Conservation (phyloP, 2,113 vertebrate genomes). For the Bubo scandiacus region DNA sequence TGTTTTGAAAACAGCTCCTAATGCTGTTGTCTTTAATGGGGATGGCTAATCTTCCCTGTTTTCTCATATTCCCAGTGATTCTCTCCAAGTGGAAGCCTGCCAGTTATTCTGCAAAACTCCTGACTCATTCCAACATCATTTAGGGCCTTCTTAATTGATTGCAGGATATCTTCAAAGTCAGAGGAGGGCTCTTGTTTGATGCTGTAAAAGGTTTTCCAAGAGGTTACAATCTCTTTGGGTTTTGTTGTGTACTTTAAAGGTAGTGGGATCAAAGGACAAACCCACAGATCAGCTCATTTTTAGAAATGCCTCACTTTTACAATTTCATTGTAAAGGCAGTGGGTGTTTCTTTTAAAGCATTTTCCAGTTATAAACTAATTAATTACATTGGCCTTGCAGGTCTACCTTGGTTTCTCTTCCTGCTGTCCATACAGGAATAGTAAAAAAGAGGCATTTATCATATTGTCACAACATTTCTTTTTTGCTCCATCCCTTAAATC, state of each 20-base stretch:
- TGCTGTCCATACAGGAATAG: background rate
- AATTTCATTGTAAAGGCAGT: background rate
- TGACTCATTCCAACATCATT: constrained; percentile 27
- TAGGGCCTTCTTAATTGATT: constrained; percentile 34
- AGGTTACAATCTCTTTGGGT: background rate
- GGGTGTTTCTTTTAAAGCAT: background rate
- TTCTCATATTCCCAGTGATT: constrained; percentile 1
- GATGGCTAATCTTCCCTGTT: constrained; percentile 14
- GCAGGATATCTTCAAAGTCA: constrained; percentile 40
- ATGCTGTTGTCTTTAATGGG: constrained; percentile 36
- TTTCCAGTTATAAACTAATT: background rate
- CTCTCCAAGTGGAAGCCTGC: constrained; percentile 10
- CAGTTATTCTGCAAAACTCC: constrained; percentile 49
- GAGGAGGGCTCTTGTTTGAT: background rate
- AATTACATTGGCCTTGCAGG: background rate
- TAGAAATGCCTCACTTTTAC: background rate
- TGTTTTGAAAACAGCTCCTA: constrained; percentile 45
- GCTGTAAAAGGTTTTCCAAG: constrained; percentile 26
- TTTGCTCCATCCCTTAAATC: background rate
- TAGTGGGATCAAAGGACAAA: background rate
- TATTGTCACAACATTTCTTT: background rate
- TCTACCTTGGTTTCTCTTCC: background rate
- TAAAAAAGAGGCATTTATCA: background rate
- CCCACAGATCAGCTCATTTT: background rate
- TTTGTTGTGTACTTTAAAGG: background rate